Conservation (phyloP, 2,113 vertebrate genomes). For the Bubo blakistoni region DNA sequence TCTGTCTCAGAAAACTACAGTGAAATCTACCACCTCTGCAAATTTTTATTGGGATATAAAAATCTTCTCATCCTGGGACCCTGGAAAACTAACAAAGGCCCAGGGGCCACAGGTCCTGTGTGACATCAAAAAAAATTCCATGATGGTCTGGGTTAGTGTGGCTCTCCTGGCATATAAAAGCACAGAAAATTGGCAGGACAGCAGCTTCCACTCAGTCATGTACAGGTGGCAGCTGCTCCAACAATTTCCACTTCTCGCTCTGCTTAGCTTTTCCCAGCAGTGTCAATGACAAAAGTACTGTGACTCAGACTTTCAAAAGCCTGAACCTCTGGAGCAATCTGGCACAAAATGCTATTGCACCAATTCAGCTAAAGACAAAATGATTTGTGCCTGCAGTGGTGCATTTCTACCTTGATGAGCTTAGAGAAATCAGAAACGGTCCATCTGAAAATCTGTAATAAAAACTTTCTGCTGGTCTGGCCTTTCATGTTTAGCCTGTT, state of each 20-base stretch:
- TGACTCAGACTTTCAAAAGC: not conserved
- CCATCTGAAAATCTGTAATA: slow-evolving; percentile 28
- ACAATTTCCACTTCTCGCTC: not conserved
- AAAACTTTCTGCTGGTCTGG: not conserved
- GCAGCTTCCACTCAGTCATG: not conserved
- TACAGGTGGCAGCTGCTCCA: slow-evolving; percentile 20
- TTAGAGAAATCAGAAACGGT: not conserved
- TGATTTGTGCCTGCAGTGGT: not conserved
- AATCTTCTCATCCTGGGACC: not conserved
- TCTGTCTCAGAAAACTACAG: not conserved
- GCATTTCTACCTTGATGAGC: slow-evolving; percentile 3
- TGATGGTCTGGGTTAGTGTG: not conserved
- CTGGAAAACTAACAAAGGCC: not conserved
- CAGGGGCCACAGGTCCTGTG: not conserved
- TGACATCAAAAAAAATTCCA: not conserved
- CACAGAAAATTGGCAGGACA: not conserved
- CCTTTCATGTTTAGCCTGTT: not conserved
- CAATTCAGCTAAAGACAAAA: not conserved
- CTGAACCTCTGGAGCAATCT: slow-evolving; percentile 40
- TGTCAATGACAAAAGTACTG: not conserved
- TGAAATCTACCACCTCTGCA: not conserved
- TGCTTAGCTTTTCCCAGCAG: slow-evolving; percentile 25
- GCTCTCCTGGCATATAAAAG: not conserved
- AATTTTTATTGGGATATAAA: not conserved
- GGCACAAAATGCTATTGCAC: not conserved